Evolutionary conservation across 2,888 invertebrate species (phyloP), one percentile per base, ranked within the genome.

Genomic region (Melanotus villosus): DNA sequence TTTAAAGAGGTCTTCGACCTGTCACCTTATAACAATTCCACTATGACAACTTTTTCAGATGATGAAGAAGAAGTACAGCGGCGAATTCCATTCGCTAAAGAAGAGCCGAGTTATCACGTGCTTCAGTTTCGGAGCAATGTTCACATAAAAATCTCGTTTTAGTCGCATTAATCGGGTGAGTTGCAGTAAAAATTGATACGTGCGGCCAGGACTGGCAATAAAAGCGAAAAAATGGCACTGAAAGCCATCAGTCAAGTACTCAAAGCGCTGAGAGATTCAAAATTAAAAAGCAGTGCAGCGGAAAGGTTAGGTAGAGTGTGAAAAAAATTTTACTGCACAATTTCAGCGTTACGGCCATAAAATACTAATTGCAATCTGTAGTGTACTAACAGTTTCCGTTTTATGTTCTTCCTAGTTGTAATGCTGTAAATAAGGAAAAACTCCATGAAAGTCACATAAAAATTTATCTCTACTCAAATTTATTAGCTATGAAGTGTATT

Each of bases 121-220:
- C 74, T 74, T 73, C 71, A 75, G 70, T 76, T 79, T 76, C 76
- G 77, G 76, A 78, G 76, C 78, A 78, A 79, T 77, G 78, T 78
- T 77, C 78, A 78, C 79, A 79, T 79, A 79, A 79, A 79, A 79
- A 77, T 77, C 78, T 78, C 77, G 75, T 77, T 75, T 58, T 66
- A 36, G 47, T 74, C 72, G 73, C 75, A 78, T 77, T 77, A 78
- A 79, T 77, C 77, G 77, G 72, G 72, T 74, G 71, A 70, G 71
- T 66, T 72, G 72, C 71, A 77, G 68, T 73, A 75, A 76, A 60
- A 76, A 78, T 75, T 76, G 78, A 77, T 77, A 75, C 77, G 76
- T 74, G 72, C 73, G 73, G 71, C 68, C 71, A 66, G 72, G 74
- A 71, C 75, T 69, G 69, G 69, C 76, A 77, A 79, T 76, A 77